Conservation (phyloP, 2,888 invertebrate species). For the Troides oblongomaculatus region DNA sequence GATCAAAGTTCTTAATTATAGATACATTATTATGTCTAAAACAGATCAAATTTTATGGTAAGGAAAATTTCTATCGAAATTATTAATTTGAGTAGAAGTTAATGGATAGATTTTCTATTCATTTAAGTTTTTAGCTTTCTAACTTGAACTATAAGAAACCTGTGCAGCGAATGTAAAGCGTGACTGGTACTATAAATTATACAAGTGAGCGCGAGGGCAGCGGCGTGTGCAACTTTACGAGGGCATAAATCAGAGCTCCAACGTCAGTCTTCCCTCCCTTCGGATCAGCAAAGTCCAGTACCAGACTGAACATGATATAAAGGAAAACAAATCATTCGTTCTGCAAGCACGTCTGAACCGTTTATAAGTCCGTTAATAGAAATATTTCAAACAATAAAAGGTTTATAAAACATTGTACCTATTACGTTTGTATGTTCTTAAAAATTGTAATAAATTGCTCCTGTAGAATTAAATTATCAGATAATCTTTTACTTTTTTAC, state of each 20-base stretch:
- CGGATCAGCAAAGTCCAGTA: slow-evolving; percentile 31
- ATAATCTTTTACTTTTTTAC: no score
- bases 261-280: slow-evolving; percentile 57
- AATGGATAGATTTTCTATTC: neutral
- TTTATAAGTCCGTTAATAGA: neutral
- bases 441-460: no score
- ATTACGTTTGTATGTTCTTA: no score
- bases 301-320: slow-evolving; percentile 16
- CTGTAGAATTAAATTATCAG: no score
- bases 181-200: slow-evolving; percentile 68
- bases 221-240: slow-evolving; percentile 72
- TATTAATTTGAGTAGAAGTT: neutral
- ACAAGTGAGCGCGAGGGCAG: slow-evolving; percentile 73
- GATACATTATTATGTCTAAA: no score
- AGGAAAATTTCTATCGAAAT: neutral
- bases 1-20: no score
- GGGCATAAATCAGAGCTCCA: slow-evolving; percentile 65
- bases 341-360: neutral
- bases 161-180: slow-evolving; percentile 64
- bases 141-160: slow-evolving; percentile 56
- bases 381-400: neutral
- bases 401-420: no score
- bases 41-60: no score
- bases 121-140: slow-evolving; percentile 15
- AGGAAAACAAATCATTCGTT: slow-evolving; percentile 8